Evolutionary conservation across 1,140 invertebrate genomes (phyloP), one percentile per base, ranked within the genome.

Genomic region (Popillia japonica): DNA sequence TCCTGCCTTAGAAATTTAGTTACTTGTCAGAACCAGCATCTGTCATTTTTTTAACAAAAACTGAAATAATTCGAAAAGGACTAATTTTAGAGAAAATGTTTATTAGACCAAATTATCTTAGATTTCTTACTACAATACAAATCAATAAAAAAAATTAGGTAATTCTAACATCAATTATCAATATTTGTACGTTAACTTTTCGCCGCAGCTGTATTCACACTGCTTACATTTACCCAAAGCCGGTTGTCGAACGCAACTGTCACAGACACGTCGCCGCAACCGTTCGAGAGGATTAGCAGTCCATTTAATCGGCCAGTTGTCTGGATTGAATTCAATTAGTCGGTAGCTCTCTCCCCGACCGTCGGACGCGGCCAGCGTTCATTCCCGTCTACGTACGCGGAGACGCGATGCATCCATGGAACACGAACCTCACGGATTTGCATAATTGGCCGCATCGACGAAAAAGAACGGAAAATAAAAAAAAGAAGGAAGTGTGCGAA

Each of bases 391-490:
- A 17, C 61, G 61, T 17, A 0, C 20, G 1, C 9, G 22, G 17
- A 64, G 17, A 68, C 20, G 61, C 11, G n/a, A 68, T 34, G 61
- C 61, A 10, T 68, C 61, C 2, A 11, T 22, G 17, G 20, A 34
- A 68, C 22, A 68, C 61, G 61, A 68, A 34, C 20, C 22, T 17
- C 7, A 11, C 22, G 61, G 61, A 68, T 68, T 68, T 68, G 61
- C 61, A 68, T 68, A 68, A 68, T 68, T 68, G 61, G 61, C 22
- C 27, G 4, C 27, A 34, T 34, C 61, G 61, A 27, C 61, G 61
- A 68, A 68, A n/a, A 68, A 68, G 20, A 68, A 68, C 22, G 9
- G 61, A 8, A 68, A 68, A 68, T 68, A 68, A 68, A 68, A 68
- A 34, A 6, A 64, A 23, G 27, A 68, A 68, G 27, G 61, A 68